Conservation (phyloP, 2,888 invertebrate species). For the Exephanes ischioxanthus region DNA sequence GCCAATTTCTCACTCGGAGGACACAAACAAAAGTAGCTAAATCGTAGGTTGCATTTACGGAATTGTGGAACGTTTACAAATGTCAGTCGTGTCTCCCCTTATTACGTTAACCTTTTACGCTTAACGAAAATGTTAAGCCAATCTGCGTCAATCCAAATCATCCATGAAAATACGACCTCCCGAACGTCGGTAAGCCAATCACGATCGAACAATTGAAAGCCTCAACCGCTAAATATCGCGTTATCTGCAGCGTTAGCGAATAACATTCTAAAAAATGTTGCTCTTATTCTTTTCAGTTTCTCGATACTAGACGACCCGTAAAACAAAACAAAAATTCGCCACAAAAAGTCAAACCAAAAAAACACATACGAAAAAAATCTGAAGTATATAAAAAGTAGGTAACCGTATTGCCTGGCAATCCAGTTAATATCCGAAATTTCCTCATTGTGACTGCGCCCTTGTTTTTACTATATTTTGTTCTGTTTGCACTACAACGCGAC, state of each 20-base stretch:
- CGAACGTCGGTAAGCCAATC: conserved; percentile 48
- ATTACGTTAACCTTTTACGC: not conserved
- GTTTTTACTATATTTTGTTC: conserved; percentile 47
- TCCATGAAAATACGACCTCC: conserved; percentile 24
- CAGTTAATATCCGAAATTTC: conserved; percentile 66
- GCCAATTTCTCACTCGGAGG: not conserved
- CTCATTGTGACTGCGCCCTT: conserved; percentile 49
- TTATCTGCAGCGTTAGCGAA: conserved; percentile 18
- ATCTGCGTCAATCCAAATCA: not conserved
- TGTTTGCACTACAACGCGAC: conserved; percentile 59
- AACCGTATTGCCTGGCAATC: conserved; percentile 71
- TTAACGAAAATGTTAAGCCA: conserved; percentile 7
- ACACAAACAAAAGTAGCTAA: not conserved
- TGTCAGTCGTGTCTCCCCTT: not conserved
- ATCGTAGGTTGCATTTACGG: not conserved
- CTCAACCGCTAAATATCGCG: conserved; percentile 30
- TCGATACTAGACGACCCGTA: conserved; percentile 82
- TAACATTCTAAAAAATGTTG: conserved; percentile 65
- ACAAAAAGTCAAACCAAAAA: conserved; percentile 72
- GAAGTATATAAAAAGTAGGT: conserved; percentile 78
- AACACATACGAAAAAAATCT: conserved; percentile 69
- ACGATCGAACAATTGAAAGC: conserved; percentile 29
- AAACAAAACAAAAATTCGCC: conserved; percentile 76
- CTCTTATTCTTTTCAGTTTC: conserved; percentile 80
- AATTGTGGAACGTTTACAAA: not conserved